These are phyloP conservation scores for Dolichopus griseipennis DNA, from an alignment of 2,888 invertebrate species.

Conservation along the genomic window DNA sequence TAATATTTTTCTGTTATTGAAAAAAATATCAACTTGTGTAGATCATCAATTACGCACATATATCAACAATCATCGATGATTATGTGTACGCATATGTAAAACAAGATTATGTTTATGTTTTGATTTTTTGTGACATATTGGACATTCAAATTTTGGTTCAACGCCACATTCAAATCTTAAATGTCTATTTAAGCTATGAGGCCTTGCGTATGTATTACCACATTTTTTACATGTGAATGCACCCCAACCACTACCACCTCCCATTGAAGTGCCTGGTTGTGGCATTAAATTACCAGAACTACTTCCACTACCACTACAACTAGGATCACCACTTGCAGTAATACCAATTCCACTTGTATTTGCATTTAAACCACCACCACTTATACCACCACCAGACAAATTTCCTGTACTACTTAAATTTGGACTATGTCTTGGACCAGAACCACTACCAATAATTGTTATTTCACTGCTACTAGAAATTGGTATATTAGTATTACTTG, in stretches of 20 bases:
- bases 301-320: constrained; percentile 22
- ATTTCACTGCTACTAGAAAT: constrained; percentile 17
- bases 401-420: constrained; percentile 21
- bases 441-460: constrained; percentile 6
- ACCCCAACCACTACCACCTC: constrained; percentile 30
- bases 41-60: constrained; percentile 19
- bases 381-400: constrained; percentile 20
- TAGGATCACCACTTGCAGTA: constrained; percentile 17
- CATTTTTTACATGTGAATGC: constrained; percentile 48
- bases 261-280: constrained; percentile 11
- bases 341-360: constrained; percentile 14
- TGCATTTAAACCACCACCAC: constrained; percentile 1
- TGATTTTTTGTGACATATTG: constrained; percentile 52
- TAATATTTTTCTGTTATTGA: constrained; percentile 10
- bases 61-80: constrained; percentile 42
- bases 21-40: background rate
- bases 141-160: constrained; percentile 54
- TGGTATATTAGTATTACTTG: constrained; percentile 17
- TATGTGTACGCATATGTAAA: constrained; percentile 45
- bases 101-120: constrained; percentile 45
- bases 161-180: constrained; percentile 53
- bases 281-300: constrained; percentile 13
- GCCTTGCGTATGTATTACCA: constrained; percentile 50
- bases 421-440: constrained; percentile 19
- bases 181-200: constrained; percentile 50